Conservation (phyloP, 2,888 invertebrate genomes). For the Beris chalybata region DNA sequence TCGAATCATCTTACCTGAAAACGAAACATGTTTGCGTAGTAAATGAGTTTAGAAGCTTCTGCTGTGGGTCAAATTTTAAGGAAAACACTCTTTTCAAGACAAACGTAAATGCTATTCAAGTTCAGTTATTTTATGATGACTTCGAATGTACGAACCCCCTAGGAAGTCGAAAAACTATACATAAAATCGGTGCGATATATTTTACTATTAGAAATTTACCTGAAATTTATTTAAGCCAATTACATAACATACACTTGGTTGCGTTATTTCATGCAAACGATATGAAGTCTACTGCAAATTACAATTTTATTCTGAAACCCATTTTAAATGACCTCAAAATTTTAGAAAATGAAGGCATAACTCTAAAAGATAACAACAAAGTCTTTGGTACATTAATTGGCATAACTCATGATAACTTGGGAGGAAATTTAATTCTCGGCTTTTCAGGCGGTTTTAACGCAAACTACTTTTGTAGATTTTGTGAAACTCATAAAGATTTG, state of each 20-base stretch:
- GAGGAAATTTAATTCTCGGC: constrained; percentile 30
- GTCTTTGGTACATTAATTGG: constrained; percentile 22
- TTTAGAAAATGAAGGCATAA: constrained; percentile 22
- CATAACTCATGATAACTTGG: constrained; percentile 36
- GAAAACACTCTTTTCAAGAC: constrained; percentile 14
- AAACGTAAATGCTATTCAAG: constrained; percentile 25
- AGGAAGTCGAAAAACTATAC: constrained; percentile 35
- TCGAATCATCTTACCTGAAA: not conserved
- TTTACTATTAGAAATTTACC: constrained; percentile 34
- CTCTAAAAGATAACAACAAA: not conserved
- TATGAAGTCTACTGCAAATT: constrained; percentile 7
- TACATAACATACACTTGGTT: constrained; percentile 32
- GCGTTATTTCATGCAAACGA: constrained; percentile 34
- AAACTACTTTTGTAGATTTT: constrained; percentile 31
- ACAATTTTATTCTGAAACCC: constrained; percentile 25
- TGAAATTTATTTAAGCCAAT: constrained; percentile 18
- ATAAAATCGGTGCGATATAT: constrained; percentile 37
- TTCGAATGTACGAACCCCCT: constrained; percentile 36
- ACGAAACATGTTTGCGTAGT: constrained; percentile 1
- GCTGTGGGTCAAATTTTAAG: constrained; percentile 14
- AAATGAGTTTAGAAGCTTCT: not conserved
- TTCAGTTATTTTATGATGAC: constrained; percentile 36
- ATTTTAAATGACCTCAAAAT: constrained; percentile 31
- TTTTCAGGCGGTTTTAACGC: constrained; percentile 30
- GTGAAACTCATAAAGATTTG: constrained; percentile 32